These are phyloP conservation scores for Lymantria dispar DNA, from an alignment of 2,888 invertebrate genomes.

Conservation along the genomic window DNA sequence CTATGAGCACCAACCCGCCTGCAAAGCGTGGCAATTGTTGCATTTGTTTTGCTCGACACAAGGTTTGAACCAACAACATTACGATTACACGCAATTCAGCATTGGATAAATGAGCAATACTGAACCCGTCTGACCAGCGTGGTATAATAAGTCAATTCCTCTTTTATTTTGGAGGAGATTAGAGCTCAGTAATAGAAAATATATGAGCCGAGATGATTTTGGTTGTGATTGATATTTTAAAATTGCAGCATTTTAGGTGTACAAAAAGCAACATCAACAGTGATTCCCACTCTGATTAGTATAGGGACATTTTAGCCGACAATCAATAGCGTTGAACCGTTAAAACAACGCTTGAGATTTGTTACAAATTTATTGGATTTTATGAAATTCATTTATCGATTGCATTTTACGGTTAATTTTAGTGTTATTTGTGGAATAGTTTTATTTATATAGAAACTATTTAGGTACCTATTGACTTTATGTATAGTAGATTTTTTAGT, in stretches of 20 bases:
- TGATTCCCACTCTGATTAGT: constrained; percentile 58
- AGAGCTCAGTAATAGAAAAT: too few relatives aligned
- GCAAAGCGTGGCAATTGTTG: too few relatives aligned
- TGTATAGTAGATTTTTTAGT: too few relatives aligned
- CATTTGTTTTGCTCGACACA: neutral
- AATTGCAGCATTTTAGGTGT: constrained; percentile 26
- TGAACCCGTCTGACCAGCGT: neutral
- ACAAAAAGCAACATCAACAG: constrained; percentile 26
- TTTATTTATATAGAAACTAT: too few relatives aligned
- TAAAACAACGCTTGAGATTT: constrained; percentile 31
- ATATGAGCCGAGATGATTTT: too few relatives aligned
- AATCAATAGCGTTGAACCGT: constrained; percentile 33
- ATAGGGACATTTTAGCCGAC: constrained; percentile 45
- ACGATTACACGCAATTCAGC: neutral
- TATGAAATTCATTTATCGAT: neutral
- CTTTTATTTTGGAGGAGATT: too few relatives aligned
- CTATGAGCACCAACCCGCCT: too few relatives aligned
- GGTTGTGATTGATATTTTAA: too few relatives aligned
- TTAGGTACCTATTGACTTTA: too few relatives aligned
- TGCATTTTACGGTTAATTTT: neutral
- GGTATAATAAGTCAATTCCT: too few relatives aligned
- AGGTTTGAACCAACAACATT: neutral
- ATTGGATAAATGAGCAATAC: neutral
- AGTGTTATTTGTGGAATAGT: too few relatives aligned
- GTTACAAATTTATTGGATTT: constrained; percentile 22